Percentiles rank a stretch among this genome's conserved stretches.
Conservation (phyloP, 1,140 invertebrate species). For the Coboldia fuscipes region DNA sequence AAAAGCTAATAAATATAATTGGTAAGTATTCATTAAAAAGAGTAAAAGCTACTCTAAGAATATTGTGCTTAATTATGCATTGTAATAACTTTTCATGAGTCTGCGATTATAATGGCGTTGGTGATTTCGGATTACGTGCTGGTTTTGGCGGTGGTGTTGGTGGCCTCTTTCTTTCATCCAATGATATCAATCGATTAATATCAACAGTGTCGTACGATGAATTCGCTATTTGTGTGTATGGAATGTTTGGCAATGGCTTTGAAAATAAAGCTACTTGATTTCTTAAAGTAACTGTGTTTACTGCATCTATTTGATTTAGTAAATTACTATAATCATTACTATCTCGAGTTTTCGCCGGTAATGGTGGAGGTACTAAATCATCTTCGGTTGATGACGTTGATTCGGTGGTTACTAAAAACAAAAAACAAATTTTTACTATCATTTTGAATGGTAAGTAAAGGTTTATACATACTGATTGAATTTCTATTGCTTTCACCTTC, state of each 20-base stretch:
- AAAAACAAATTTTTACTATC: background rate
- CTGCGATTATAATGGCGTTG: too few relatives aligned
- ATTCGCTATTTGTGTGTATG: conserved; percentile 7
- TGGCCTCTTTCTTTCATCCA: conserved; percentile 20
- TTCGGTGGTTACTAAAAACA: conserved; percentile 32
- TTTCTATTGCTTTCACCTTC: conserved; percentile 23
- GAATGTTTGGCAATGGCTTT: conserved; percentile 5
- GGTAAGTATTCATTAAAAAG: too few relatives aligned
- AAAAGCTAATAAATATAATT: too few relatives aligned
- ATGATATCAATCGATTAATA: conserved; percentile 12
- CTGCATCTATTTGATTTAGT: background rate
- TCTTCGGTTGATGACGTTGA: conserved; percentile 44
- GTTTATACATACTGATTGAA: conserved; percentile 18
- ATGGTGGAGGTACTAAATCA: conserved; percentile 38
- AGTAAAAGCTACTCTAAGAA: too few relatives aligned
- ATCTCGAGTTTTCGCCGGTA: conserved; percentile 42
- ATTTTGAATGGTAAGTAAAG: background rate
- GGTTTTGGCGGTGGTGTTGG: conserved; percentile 35
- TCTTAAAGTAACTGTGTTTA: background rate
- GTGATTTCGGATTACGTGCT: conserved; percentile 26
- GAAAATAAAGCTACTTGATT: background rate
- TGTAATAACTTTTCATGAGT: too few relatives aligned
- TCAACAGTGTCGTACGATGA: conserved; percentile 17
- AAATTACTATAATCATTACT: conserved; percentile 36
- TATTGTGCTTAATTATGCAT: too few relatives aligned